Conservation (phyloP, 2,113 vertebrate species). For the Megaceryle maxima region DNA sequence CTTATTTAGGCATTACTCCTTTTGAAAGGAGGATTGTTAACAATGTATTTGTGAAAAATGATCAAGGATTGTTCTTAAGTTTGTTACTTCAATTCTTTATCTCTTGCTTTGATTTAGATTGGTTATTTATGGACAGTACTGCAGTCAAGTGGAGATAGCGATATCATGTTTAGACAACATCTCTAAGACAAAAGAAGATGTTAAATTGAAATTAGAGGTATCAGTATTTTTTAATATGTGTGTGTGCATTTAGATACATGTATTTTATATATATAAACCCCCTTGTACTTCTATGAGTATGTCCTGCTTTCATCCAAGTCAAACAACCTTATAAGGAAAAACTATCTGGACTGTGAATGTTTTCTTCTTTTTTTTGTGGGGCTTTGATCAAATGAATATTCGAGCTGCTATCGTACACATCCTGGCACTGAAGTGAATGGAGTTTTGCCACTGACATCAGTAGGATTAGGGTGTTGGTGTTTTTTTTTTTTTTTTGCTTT, state of each 20-base stretch:
- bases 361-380: not conserved
- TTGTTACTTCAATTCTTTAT: not conserved
- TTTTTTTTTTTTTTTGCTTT: too few relatives aligned
- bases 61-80: not conserved
- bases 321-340: not conserved
- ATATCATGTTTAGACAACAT: slow-evolving; percentile 89
- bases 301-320: not conserved
- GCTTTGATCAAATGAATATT: not conserved
- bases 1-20: not conserved
- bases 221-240: not conserved
- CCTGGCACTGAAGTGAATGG: not conserved
- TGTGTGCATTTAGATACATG: too few relatives aligned
- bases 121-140: slow-evolving; percentile 96
- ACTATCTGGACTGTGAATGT: not conserved
- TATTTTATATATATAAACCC: rapidly evolving
- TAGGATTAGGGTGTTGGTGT: not conserved
- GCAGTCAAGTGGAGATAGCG: slow-evolving; percentile 92
- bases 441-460: not conserved
- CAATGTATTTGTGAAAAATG: not conserved
- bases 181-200: slow-evolving; percentile 94
- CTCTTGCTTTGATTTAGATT: slow-evolving; percentile 75
- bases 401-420: not conserved
- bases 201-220: slow-evolving; percentile 95
- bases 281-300: not conserved
- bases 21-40: not conserved